Percentiles rank a stretch among this genome's conserved stretches.
Conservation (phyloP, 1,140 invertebrate species). For the Heliconius hermathena region DNA sequence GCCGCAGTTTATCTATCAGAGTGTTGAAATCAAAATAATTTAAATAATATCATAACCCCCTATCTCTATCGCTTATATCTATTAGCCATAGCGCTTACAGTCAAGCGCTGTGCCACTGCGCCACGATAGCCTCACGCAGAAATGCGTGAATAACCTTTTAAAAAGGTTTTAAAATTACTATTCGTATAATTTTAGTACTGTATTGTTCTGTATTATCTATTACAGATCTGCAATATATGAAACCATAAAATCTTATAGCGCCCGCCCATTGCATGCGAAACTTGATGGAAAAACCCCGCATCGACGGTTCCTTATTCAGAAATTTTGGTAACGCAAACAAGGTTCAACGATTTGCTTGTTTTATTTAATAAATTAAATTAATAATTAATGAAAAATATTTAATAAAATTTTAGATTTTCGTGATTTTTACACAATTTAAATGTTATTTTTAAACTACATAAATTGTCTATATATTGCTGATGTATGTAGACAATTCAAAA, state of each 20-base stretch:
- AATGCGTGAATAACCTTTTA: not conserved
- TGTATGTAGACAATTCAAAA: too few relatives aligned
- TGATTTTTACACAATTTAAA: too few relatives aligned
- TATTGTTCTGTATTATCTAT: slow-evolving; percentile 6
- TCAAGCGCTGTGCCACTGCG: not conserved
- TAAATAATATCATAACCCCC: not conserved
- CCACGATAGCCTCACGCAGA: too few relatives aligned
- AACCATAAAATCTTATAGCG: slow-evolving; percentile 8
- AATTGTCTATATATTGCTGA: too few relatives aligned
- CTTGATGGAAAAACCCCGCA: slow-evolving; percentile 5
- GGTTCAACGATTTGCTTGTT: too few relatives aligned
- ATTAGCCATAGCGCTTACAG: not conserved
- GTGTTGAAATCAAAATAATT: too few relatives aligned
- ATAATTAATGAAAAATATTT: too few relatives aligned
- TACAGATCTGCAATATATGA: not conserved
- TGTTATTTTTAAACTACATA: too few relatives aligned
- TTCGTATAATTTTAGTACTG: not conserved
- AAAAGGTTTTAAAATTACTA: not conserved
- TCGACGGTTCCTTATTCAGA: not conserved
- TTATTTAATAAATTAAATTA: too few relatives aligned
- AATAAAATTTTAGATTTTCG: too few relatives aligned
- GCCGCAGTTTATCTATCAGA: too few relatives aligned
- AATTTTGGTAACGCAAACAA: not conserved
- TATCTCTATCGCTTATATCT: too few relatives aligned
- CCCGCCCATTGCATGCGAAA: slow-evolving; percentile 14